Conservation (phyloP, 1,140 invertebrate species). For the Adelges cooleyi region DNA sequence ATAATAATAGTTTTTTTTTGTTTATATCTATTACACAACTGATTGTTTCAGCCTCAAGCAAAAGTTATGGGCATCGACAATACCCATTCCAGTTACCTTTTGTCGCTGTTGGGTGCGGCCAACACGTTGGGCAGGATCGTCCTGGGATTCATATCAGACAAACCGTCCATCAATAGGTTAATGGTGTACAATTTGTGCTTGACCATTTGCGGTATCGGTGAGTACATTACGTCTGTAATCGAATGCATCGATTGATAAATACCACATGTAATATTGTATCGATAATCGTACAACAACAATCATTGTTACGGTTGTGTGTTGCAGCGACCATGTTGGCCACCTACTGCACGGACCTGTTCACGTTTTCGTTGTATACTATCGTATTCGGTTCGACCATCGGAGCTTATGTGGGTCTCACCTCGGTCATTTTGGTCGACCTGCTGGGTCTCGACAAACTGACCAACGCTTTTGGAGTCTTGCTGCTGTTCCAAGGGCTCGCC, state of each 20-base stretch:
- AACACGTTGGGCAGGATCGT: constrained; percentile 80
- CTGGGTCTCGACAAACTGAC: constrained; percentile 76
- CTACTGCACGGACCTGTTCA: constrained; percentile 54
- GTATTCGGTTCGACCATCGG: constrained; percentile 81
- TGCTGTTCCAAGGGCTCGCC: constrained; percentile 84
- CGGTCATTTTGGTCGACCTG: constrained; percentile 76
- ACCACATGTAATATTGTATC: constrained; percentile 38
- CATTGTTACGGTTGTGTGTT: constrained; percentile 40
- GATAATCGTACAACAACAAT: constrained; percentile 32
- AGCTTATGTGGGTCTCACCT: constrained; percentile 85
- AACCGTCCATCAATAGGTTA: constrained; percentile 75
- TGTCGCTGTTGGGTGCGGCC: constrained; percentile 70
- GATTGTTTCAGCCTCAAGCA: constrained; percentile 46
- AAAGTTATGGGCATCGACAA: constrained; percentile 43
- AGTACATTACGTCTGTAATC: constrained; percentile 38
- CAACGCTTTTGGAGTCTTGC: constrained; percentile 82
- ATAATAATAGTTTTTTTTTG: background rate
- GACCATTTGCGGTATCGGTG: constrained; percentile 69
- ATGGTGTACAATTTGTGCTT: constrained; percentile 79
- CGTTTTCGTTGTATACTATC: constrained; percentile 62
- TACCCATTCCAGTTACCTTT: constrained; percentile 50
- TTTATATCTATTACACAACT: background rate
- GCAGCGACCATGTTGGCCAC: constrained; percentile 67
- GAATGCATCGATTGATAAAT: no score
- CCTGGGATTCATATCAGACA: constrained; percentile 74